Evolutionary conservation across 2,797 vertebrate genomes (phyloP).

Genomic region (Lithobates pipiens): DNA sequence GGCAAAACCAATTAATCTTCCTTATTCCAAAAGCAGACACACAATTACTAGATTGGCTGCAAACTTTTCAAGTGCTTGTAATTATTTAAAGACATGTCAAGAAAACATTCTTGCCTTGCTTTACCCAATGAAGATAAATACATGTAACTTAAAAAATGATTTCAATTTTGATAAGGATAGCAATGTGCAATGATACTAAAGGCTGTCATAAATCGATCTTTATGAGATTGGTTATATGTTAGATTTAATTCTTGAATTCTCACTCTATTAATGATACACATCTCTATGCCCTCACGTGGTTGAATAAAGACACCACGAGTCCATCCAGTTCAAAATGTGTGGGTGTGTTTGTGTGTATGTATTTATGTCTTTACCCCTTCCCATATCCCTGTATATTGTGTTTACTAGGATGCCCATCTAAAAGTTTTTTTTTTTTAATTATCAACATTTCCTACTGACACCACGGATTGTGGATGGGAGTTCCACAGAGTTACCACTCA

Average conservation of each 20-base stretch:
- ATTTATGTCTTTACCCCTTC: no score
- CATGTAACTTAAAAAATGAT: not conserved
- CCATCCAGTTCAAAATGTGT: no score
- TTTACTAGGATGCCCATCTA: no score
- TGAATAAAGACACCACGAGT: no score
- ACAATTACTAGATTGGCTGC: constrained; percentile 44
- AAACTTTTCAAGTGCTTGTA: constrained; percentile 47
- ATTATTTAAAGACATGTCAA: constrained; percentile 29
- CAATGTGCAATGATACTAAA: not conserved
- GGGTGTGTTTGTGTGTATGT: no score
- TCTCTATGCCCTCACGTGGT: no score
- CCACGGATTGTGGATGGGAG: no score
- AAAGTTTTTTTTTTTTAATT: no score
- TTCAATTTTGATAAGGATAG: not conserved
- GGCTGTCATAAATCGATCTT: not conserved
- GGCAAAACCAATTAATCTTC: constrained; percentile 56
- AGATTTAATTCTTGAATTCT: not conserved
- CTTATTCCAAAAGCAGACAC: constrained; percentile 44
- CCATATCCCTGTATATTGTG: no score
- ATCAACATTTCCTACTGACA: no score
- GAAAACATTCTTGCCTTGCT: not conserved
- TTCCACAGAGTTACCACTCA: no score
- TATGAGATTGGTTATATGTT: not conserved
- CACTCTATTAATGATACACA: not conserved
- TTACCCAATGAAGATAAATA: constrained; percentile 25